phyloP scores from a whole-genome alignment of 1,140 invertebrate genomes.

The Ceratosolen fusciceps region DNA sequence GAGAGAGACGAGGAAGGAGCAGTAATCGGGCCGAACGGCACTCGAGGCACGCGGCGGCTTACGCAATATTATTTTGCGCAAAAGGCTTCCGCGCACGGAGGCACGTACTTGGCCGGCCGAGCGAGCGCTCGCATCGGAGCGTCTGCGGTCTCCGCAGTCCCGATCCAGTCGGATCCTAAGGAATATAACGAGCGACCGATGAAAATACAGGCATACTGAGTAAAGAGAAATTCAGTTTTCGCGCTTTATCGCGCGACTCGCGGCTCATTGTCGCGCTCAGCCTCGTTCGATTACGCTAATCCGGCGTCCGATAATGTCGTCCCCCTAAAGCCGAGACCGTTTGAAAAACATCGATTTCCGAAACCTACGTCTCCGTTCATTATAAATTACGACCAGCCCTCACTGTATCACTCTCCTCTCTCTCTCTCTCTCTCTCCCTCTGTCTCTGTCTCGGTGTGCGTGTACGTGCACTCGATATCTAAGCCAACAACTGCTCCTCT shows the following conservation, averaged over 20 bases:
- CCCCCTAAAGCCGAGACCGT: not conserved
- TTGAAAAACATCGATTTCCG: not conserved
- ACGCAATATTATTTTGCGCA: conserved; percentile 32
- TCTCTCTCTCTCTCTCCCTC: no score
- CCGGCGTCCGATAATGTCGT: no score
- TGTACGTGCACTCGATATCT: not conserved
- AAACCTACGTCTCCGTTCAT: not conserved
- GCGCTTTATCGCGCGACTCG: not conserved
- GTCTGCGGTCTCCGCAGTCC: no score
- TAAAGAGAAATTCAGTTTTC: not conserved
- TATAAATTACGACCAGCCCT: not conserved
- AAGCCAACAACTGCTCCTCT: not conserved
- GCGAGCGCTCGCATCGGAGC: not conserved
- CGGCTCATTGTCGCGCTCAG: not conserved
- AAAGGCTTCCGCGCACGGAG: not conserved
- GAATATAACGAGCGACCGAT: no score
- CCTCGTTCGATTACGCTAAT: not conserved
- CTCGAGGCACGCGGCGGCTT: conserved; percentile 27
- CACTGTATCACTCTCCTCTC: not conserved
- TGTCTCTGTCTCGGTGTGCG: no score
- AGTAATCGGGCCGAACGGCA: not conserved
- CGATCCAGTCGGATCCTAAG: no score
- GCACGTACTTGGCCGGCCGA: no score
- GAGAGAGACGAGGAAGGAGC: not conserved
- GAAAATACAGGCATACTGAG: no score